Evolutionary conservation across 2,888 invertebrate genomes (phyloP), one percentile per base, ranked within the genome.

Genomic region (Hybos culiciformis): DNA sequence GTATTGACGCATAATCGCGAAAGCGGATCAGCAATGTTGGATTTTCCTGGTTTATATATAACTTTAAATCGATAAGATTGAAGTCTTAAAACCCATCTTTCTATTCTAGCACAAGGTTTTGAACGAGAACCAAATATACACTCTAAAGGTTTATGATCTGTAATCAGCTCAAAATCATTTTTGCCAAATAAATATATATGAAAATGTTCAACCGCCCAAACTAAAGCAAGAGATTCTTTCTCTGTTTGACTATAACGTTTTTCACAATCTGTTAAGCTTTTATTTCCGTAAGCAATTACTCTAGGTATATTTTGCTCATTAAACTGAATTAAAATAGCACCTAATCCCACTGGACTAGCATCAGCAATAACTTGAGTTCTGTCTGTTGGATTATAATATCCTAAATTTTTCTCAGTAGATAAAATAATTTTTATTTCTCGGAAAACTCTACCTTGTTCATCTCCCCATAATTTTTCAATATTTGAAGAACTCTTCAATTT

Each of bases 151-250:
- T 51, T 50, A 34, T 49, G 48, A 40, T 48, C 48, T 7, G 44
- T 47, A 14, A 49, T 29, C 19, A 58, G 48, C 2, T 56, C 58
- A 48, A 70, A 70, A n/a, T 54, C 50, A 11, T 58, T 50, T 2
- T 68, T 68, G 62, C 51, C 55, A 46, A 60, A 62, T 51, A 5
- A 62, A n/a, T n/a, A n/a, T n/a, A n/a, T n/a, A n/a, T n/a, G n/a
- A n/a, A n/a, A n/a, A n/a, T n/a, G n/a, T n/a, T n/a, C n/a, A n/a
- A n/a, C n/a, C n/a, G n/a, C n/a, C n/a, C n/a, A n/a, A n/a, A n/a
- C n/a, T n/a, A n/a, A n/a, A n/a, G n/a, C n/a, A n/a, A n/a, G n/a
- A n/a, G n/a, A n/a, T n/a, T n/a, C n/a, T n/a, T n/a, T n/a, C n/a
- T n/a, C 51, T 23, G 52, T 44, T 69, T 59, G 5, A 54, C 53